Evolutionary conservation across 1,140 invertebrate genomes (phyloP), one percentile per base, ranked within the genome.

Genomic region (Ephestia elutella): DNA sequence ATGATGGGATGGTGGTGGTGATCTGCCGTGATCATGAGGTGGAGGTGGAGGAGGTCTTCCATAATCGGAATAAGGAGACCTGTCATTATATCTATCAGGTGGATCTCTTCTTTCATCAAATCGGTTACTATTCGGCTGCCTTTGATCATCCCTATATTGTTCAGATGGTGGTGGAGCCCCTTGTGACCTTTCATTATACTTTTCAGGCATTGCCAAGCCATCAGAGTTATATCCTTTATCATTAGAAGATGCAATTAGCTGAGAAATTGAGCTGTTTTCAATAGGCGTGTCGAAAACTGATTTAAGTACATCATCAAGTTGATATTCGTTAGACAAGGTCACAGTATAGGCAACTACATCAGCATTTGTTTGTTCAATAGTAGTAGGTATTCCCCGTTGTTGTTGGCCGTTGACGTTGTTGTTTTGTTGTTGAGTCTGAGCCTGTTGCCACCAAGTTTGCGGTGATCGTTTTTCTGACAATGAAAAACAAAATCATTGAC

Each of bases 401-500:
- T 17, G 38, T 44, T 44, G 38, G 15, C 38, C 13, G 13, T 53
- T 50, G 18, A 10, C 18, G 19, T 50, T 53, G 5, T 13, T 13
- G 21, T 13, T 21, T 21, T 53, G 50, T 53, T 53, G 20, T 25
- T 21, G 11, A 25, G 20, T 18, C 17, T 53, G 50, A 53, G 18
- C 11, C n/a, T 53, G 18, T 13, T 20, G 49, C 49, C 20, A 25
- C 50, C 50, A 51, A 25, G 55, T 10, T 61, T 59, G 56, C 10
- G 56, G 48, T 56, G 59, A 50, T 51, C 51, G 59, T 49, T 57
- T 65, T 57, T 60, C 59, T 65, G 58, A 59, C 38, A 56, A 63
- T 18, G 44, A 54, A 3, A 60, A 57, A 56, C 53, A 50, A 53
- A 58, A 20, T 50, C 18, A 8, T 20, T 35, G 32, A 35, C 32